Base-by-base conservation (phyloP, 2,113 vertebrate genomes). In the western clawed frog (Xenopus tropicalis) region DNA sequence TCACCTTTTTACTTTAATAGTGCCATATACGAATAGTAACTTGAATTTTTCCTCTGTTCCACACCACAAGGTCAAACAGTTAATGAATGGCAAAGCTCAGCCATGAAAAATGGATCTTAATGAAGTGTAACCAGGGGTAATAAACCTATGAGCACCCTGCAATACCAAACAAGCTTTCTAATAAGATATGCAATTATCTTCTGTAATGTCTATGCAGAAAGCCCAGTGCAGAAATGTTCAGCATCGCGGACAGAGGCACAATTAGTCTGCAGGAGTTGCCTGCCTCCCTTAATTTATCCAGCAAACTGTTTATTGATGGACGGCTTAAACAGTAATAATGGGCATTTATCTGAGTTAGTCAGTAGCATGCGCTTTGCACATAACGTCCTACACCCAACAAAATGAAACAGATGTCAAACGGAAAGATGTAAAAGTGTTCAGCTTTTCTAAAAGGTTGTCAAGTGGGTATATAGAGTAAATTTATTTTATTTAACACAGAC, bases 71-170 rank as follows among this genome's bases (percentile, higher is more conserved):
- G 73, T 76, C 73, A 82, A 83, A 77, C 79, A 72, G 85, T 73
- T 78, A 57, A 72, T 76, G 66, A 78, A 17, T 81, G 79, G 79
- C 79, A 77, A 73, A 72, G 74, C 77, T 73, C 74, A 79, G 59
- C 68, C 69, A 75, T 66, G 69, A 81, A 87, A 78, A 88, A 86
- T 83, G 79, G 88, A 86, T 89, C 90, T 92, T 90, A 91, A 91
- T 91, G 88, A 92, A 88, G 84, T 90, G 89, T 86, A 88, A 79
- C 84, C 58, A 84, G 77, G 86, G 88, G 86, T 85, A 88, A 90
- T 86, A 85, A 88, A 72, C 80, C 85, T 78, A 84, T 84, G 83
- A 82, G 81, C 79, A 79, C 85, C 86, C 84, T 81, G 80, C 82
- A 86, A 87, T 88, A 87, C 87, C 84, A 87, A 89, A 87, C 83